Percentiles rank a stretch among this genome's conserved stretches.
Conservation (phyloP, 1,140 invertebrate genomes). For the Drosophila varians region DNA sequence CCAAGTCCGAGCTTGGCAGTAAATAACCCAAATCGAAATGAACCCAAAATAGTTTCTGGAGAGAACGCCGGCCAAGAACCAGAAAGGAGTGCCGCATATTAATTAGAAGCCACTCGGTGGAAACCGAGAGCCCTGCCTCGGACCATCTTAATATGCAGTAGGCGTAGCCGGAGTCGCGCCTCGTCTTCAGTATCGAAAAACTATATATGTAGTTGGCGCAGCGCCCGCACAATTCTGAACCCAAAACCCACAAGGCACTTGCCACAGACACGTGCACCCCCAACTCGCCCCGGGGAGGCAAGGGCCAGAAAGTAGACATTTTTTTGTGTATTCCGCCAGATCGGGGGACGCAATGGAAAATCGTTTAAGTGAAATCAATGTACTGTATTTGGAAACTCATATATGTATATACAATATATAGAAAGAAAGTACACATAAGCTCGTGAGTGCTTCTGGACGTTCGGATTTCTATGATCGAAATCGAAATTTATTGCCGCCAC, state of each 20-base stretch:
- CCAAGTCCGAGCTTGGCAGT: constrained; percentile 4
- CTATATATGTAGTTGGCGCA: constrained; percentile 31
- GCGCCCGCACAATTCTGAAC: constrained; percentile 35
- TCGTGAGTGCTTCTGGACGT: constrained; percentile 21
- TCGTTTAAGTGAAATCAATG: constrained; percentile 68
- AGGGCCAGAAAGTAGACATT: not conserved
- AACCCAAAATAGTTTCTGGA: constrained; percentile 45
- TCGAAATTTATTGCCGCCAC: constrained; percentile 43
- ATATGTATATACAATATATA: not conserved
- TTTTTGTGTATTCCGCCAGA: not conserved
- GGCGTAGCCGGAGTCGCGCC: constrained; percentile 48
- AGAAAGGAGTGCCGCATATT: constrained; percentile 76
- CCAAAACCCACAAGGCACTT: constrained; percentile 33
- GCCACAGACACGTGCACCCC: constrained; percentile 40
- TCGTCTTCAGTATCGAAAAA: constrained; percentile 13
- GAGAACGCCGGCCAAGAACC: constrained; percentile 21
- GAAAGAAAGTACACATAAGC: constrained; percentile 20
- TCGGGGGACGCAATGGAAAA: constrained; percentile 26
- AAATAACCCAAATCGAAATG: constrained; percentile 28
- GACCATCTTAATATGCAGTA: constrained; percentile 55
- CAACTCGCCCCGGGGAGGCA: not conserved
- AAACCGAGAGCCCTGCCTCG: constrained; percentile 23
- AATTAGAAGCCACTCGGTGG: constrained; percentile 54
- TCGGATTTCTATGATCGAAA: constrained; percentile 20
- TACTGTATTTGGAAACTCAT: constrained; percentile 38